phyloP scores from a whole-genome alignment of 2,797 vertebrate species.

The Echeneis naucrates region DNA sequence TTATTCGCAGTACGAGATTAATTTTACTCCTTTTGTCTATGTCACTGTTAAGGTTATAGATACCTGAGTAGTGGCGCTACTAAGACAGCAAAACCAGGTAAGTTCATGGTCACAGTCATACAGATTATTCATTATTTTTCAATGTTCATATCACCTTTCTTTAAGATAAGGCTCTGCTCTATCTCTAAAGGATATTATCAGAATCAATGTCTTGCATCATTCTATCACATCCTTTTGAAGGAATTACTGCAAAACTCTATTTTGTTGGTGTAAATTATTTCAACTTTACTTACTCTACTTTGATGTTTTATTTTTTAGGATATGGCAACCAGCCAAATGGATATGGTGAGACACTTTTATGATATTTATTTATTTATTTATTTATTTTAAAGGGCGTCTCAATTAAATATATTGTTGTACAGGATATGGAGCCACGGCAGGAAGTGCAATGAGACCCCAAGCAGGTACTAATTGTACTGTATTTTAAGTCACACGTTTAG shows the following conservation, averaged over 20 bases:
- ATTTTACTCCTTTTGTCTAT: conserved; percentile 13
- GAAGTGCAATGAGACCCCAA: conserved; percentile 57
- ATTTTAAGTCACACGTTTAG: neutral
- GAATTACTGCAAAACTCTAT: too few relatives aligned
- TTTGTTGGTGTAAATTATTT: too few relatives aligned
- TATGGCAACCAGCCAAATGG: conserved; percentile 61
- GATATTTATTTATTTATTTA: too few relatives aligned
- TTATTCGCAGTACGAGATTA: neutral
- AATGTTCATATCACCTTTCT: neutral
- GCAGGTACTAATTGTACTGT: conserved; percentile 52
- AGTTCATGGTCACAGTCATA: neutral
- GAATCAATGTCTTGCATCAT: neutral
- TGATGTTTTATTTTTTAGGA: conserved; percentile 36
- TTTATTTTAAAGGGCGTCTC: neutral
- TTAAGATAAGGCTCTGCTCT: neutral
- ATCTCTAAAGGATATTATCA: neutral
- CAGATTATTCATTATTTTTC: neutral
- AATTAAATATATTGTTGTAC: conserved; percentile 13
- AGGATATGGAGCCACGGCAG: conserved; percentile 67
- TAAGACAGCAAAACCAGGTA: conserved; percentile 60
- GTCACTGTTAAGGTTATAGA: conserved; percentile 51
- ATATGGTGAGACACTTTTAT: conserved; percentile 50
- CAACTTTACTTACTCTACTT: neutral
- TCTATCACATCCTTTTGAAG: too few relatives aligned
- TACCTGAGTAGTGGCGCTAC: conserved; percentile 40